A percentile compares a stretch with the other conserved stretches of the same genome.
Conservation (phyloP, 2,113 vertebrate species). For the Chelonoidis abingdonii region DNA sequence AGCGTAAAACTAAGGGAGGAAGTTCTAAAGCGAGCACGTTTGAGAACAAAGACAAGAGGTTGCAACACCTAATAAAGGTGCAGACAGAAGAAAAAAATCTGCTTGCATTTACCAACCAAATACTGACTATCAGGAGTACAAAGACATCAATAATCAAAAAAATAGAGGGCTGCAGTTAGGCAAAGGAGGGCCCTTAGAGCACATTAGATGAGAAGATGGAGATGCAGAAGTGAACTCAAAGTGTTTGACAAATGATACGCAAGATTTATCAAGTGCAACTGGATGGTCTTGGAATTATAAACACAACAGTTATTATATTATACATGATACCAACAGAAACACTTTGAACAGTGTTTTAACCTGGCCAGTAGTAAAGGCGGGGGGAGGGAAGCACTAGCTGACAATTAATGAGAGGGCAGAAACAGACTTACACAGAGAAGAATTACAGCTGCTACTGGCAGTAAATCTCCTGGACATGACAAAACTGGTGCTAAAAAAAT, state of each 20-base stretch:
- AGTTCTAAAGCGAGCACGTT: not conserved
- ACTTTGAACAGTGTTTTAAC: not conserved
- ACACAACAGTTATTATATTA: not conserved
- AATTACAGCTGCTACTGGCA: slow-evolving; percentile 40
- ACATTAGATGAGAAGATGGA: not conserved
- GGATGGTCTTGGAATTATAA: not conserved
- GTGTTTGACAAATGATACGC: not conserved
- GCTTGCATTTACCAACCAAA: slow-evolving; percentile 31
- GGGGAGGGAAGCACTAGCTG: not conserved
- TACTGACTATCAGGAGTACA: not conserved
- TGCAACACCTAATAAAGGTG: slow-evolving; percentile 9
- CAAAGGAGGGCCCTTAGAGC: not conserved
- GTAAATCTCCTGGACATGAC: slow-evolving; percentile 49
- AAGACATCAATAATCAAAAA: not conserved
- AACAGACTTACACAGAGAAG: slow-evolving; percentile 43
- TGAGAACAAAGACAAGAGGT: not conserved
- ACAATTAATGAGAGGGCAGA: slow-evolving; percentile 45
- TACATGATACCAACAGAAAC: slow-evolving; percentile 1
- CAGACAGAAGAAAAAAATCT: not conserved
- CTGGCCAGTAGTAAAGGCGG: not conserved
- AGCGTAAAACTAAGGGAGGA: not conserved
- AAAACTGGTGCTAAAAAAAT: slow-evolving; percentile 47
- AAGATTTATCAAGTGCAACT: not conserved
- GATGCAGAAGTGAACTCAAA: not conserved
- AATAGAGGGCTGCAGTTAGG: not conserved